These are phyloP conservation scores for Drosophila yakuba DNA, from an alignment of 1,140 invertebrate species.

Conservation along the genomic window DNA sequence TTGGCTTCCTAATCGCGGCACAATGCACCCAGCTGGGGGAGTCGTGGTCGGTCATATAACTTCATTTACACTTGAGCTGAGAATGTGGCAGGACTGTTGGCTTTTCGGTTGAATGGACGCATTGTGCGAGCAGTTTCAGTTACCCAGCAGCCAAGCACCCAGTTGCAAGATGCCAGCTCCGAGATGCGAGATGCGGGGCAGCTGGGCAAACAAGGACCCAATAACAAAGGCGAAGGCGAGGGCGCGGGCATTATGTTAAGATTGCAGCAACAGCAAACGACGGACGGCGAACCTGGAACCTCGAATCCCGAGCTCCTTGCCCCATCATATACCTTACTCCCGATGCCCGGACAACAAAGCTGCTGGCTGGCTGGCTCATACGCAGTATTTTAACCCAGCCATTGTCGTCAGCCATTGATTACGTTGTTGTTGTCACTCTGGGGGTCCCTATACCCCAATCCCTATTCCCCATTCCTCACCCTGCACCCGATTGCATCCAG, in stretches of 20 bases:
- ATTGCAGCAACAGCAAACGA: slow-evolving; percentile 16
- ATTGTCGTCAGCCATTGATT: slow-evolving; percentile 71
- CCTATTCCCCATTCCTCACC: background rate
- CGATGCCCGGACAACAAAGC: slow-evolving; percentile 22
- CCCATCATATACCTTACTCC: no score
- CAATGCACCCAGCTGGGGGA: slow-evolving; percentile 27
- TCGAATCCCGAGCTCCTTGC: no score
- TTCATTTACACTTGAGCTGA: slow-evolving; percentile 63
- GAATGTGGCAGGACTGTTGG: slow-evolving; percentile 53
- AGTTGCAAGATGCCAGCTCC: background rate
- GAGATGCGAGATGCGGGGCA: slow-evolving; percentile 9
- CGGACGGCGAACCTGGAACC: background rate
- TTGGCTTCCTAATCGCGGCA: slow-evolving; percentile 28
- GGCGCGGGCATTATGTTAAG: slow-evolving; percentile 50
- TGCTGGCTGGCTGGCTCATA: slow-evolving; percentile 22
- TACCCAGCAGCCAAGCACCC: background rate
- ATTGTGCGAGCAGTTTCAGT: slow-evolving; percentile 44
- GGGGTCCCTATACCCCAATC: slow-evolving; percentile 1
- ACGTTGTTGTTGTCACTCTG: slow-evolving; percentile 51
- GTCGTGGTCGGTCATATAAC: slow-evolving; percentile 43
- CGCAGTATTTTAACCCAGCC: slow-evolving; percentile 58
- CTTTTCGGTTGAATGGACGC: slow-evolving; percentile 75
- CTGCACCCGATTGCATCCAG: background rate
- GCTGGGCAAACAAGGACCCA: slow-evolving; percentile 67
- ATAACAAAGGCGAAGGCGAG: slow-evolving; percentile 53